Conservation (phyloP, 2,113 vertebrate species). For the Marmota flaviventris region DNA sequence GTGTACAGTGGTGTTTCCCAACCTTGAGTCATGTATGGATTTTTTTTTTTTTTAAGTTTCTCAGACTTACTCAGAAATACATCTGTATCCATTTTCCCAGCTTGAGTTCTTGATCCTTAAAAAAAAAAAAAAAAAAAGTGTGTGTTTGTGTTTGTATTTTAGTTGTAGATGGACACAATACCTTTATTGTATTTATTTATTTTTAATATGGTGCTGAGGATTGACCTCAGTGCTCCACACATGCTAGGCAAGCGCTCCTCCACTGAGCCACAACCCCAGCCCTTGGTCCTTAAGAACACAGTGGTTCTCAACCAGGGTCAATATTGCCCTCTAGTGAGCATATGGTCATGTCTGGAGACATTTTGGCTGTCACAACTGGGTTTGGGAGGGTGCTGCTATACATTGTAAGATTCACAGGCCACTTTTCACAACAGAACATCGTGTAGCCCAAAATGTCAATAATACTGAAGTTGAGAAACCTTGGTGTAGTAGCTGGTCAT, state of each 20-base stretch:
- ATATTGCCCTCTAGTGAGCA: not conserved
- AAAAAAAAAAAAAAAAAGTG: too few species aligned
- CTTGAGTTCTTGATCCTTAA: conserved; percentile 1
- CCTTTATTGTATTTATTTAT: too few species aligned
- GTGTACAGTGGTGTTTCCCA: conserved; percentile 35
- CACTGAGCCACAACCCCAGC: too few species aligned
- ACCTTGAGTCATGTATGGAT: not conserved
- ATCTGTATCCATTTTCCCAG: conserved; percentile 23
- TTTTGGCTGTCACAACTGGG: not conserved
- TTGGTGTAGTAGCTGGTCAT: not conserved
- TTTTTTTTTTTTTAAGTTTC: conserved; percentile 5
- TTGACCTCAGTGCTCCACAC: too few species aligned
- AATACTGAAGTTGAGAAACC: conserved; percentile 42
- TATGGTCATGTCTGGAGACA: conserved; percentile 21
- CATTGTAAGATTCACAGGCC: not conserved
- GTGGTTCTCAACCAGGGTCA: conserved; percentile 10
- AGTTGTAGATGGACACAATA: too few species aligned
- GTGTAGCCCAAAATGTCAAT: not conserved
- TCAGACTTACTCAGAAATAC: conserved; percentile 4
- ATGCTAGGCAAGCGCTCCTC: too few species aligned
- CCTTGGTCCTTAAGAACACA: not conserved
- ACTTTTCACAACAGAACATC: not conserved
- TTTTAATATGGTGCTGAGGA: too few species aligned
- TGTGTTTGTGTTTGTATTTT: too few species aligned
- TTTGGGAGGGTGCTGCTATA: not conserved